These are phyloP conservation scores for Prionace glauca DNA, from an alignment of 2,797 vertebrate species.

Conservation along the genomic window DNA sequence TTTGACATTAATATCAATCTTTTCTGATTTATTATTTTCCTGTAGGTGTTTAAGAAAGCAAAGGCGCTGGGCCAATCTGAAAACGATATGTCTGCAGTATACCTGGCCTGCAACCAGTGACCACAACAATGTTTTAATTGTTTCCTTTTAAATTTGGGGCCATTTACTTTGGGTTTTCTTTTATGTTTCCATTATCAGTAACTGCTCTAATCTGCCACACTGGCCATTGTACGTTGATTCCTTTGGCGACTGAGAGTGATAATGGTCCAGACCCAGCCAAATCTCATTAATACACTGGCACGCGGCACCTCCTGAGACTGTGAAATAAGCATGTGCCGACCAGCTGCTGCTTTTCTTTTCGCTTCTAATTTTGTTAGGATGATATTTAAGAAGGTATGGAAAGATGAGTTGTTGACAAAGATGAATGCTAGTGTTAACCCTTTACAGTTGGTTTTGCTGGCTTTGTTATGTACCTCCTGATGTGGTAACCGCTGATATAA, in stretches of 20 bases:
- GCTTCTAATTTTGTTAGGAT: slow-evolving; percentile 16
- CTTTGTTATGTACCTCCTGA: neutral
- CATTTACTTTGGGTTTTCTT: slow-evolving; percentile 66
- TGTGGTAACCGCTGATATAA: slow-evolving; percentile 10
- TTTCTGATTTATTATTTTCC: slow-evolving; percentile 29
- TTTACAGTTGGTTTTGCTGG: neutral
- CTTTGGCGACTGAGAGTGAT: slow-evolving; percentile 43
- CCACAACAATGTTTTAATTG: slow-evolving; percentile 54
- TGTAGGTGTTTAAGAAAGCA: slow-evolving; percentile 94
- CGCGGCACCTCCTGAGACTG: slow-evolving; percentile 14
- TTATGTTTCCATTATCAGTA: slow-evolving; percentile 62
- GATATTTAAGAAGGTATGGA: neutral
- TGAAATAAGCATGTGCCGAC: slow-evolving; percentile 1
- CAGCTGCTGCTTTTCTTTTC: slow-evolving; percentile 32
- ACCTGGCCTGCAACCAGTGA: slow-evolving; percentile 98
- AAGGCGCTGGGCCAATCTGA: slow-evolving; percentile 99
- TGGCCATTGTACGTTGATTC: slow-evolving; percentile 51
- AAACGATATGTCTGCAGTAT: slow-evolving; percentile 97
- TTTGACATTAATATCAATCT: neutral
- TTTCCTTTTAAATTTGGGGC: slow-evolving; percentile 70
- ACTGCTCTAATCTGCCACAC: slow-evolving; percentile 57
- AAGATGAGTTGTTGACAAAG: slow-evolving; percentile 11
- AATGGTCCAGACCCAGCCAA: neutral
- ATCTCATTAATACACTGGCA: neutral
- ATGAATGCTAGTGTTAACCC: neutral